phyloP scores from a whole-genome alignment of 2,113 vertebrate species.

The Larimichthys polyactis region DNA sequence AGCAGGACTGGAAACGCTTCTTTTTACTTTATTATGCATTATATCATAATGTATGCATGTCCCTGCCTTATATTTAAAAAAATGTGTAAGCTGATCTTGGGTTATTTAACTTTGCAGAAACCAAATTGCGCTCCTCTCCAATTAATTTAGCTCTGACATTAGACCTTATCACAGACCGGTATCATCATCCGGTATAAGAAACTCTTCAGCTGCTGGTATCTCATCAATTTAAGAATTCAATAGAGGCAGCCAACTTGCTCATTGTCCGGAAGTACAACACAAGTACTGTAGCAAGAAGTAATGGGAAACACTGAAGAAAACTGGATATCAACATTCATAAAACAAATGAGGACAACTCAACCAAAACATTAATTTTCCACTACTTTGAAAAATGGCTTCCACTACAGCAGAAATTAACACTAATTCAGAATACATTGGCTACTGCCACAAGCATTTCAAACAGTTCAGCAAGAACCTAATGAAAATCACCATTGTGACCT shows the following conservation, averaged over 20 bases:
- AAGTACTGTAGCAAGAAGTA: neutral
- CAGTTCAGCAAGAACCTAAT: neutral
- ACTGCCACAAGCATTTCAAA: constrained; percentile 1
- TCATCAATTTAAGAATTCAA: constrained; percentile 51
- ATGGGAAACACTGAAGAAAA: neutral
- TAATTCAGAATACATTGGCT: neutral
- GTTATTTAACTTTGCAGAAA: constrained; percentile 48
- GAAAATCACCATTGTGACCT: neutral
- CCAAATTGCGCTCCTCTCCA: constrained; percentile 37
- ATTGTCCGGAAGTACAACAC: neutral
- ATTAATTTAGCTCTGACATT: constrained; percentile 35
- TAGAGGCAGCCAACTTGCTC: constrained; percentile 28
- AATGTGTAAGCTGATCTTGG: neutral
- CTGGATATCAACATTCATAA: neutral
- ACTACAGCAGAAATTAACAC: constrained; percentile 1
- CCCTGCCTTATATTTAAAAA: constrained; percentile 3
- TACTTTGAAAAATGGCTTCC: constrained; percentile 13
- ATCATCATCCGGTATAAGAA: constrained; percentile 52
- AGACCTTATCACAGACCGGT: constrained; percentile 46
- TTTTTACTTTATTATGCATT: neutral
- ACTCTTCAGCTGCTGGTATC: constrained; percentile 43
- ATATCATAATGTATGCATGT: neutral
- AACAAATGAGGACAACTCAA: constrained; percentile 11
- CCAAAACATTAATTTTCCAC: neutral
- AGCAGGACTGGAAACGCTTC: neutral